phyloP scores from a whole-genome alignment of 2,113 vertebrate genomes.

The Cryptomyrus ogoouensis region DNA sequence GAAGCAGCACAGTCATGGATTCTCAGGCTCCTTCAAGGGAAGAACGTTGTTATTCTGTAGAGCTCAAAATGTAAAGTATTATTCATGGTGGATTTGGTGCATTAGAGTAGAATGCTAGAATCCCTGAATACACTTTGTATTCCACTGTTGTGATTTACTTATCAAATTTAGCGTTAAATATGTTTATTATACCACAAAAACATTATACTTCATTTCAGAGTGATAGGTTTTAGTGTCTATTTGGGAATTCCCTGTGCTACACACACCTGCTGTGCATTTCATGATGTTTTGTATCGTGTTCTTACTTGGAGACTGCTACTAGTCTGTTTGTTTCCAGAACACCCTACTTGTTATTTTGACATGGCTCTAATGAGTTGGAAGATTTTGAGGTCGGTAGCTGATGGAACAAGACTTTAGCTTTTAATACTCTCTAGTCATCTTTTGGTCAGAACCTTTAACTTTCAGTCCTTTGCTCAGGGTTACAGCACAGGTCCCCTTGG shows the following conservation, averaged over 20 bases:
- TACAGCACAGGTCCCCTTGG: background rate
- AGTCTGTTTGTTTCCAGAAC: background rate
- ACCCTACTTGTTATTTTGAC: background rate
- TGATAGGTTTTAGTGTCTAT: background rate
- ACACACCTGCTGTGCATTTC: background rate
- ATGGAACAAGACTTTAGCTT: background rate
- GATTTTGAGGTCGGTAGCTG: background rate
- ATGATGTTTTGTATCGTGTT: background rate
- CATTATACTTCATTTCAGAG: background rate
- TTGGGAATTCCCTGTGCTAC: background rate
- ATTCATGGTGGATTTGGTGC: background rate
- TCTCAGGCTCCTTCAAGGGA: background rate
- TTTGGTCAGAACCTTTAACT: background rate
- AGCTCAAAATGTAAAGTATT: background rate
- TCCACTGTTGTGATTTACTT: background rate
- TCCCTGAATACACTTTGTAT: background rate
- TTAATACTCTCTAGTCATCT: background rate
- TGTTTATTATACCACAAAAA: background rate
- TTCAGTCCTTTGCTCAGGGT: background rate
- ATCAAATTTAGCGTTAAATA: background rate
- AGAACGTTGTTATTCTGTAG: background rate
- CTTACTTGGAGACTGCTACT: background rate
- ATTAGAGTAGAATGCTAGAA: background rate
- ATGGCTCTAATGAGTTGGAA: background rate
- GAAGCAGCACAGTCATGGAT: background rate